Base-by-base conservation (phyloP, 2,113 vertebrate species). In the Calonectris borealis region DNA sequence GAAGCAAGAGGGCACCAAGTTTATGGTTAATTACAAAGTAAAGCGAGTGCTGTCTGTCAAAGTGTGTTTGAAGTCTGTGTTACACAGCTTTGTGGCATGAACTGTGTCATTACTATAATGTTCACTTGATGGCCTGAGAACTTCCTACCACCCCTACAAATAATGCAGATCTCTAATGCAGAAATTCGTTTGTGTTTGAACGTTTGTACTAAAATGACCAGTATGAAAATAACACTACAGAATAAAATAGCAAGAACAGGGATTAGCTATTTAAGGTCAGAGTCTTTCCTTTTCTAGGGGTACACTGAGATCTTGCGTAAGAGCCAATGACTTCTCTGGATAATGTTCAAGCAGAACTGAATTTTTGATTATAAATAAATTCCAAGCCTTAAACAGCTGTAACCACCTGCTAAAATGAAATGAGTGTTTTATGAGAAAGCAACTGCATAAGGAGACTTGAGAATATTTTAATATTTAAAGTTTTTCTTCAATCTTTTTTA, bases 171-270 rank as follows among this genome's bases (percentile, higher is more conserved):
- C 32, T 75, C 26, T 10, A 54, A 44, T 48, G 19, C 57, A 89
- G 66, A 57, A 91, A 85, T 79, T 29, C 0, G 11, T 75, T 66
- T 44, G 15, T 32, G 38, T 46, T 83, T 52, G 32, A 52, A 2
- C 57, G 31, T 77, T 95, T 64, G 27, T 83, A 68, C 57, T 93
- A 29, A 29, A 0, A 31, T 7, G 36, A 66, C 78, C 69, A 83
- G 26, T 69, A 51, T 72, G 80, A 95, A 96, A 97, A 88, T 75
- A 96, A 95, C 42, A 66, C 34, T 49, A 46, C 36, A 76, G 87
- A 94, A 93, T 90, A 79, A 90, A 97, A 76, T 65, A 96, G 44
- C 75, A 89, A 79, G 81, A 64, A 40, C 6, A 26, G 24, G 11
- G 55, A 95, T 95, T 93, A 96, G 75, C 83, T 92, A 40, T 85